Evolutionary conservation across 2,797 vertebrate species (phyloP).

Genomic region (Gymnopithys bicolor): DNA sequence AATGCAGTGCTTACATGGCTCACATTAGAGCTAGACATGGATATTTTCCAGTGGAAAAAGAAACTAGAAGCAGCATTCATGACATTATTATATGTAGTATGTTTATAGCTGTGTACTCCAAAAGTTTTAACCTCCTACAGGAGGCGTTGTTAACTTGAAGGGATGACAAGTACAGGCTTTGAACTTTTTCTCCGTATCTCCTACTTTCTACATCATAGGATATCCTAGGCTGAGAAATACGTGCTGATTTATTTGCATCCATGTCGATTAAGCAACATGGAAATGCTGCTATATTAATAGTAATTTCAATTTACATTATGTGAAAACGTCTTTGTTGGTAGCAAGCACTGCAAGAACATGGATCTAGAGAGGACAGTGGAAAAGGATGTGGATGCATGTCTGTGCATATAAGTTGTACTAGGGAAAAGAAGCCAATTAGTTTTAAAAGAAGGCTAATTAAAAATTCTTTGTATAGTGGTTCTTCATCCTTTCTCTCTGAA

Average conservation of each 20-base stretch:
- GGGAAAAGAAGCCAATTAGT: neutral
- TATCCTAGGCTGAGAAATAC: neutral
- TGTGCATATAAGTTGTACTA: neutral
- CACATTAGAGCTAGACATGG: neutral
- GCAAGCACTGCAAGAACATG: neutral
- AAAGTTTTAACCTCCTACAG: neutral
- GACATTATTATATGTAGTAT: neutral
- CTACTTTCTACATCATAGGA: neutral
- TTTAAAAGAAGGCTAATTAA: conserved; percentile 23
- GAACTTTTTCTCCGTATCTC: neutral
- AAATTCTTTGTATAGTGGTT: neutral
- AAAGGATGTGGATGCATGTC: neutral
- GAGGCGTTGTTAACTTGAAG: neutral
- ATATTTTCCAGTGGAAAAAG: neutral
- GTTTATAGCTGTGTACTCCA: neutral
- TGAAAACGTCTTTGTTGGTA: neutral
- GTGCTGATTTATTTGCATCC: neutral
- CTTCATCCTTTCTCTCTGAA: conserved; percentile 12
- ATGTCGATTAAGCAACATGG: neutral
- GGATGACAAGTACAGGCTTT: neutral
- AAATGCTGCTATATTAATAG: neutral
- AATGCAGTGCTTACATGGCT: neutral
- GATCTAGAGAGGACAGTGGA: neutral
- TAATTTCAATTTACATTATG: neutral
- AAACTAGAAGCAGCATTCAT: neutral